Percentiles rank a stretch among this genome's conserved stretches.
Evolutionary conservation across 2,888 invertebrate species (phyloP).

Genomic region (Dascillus cervinus): DNA sequence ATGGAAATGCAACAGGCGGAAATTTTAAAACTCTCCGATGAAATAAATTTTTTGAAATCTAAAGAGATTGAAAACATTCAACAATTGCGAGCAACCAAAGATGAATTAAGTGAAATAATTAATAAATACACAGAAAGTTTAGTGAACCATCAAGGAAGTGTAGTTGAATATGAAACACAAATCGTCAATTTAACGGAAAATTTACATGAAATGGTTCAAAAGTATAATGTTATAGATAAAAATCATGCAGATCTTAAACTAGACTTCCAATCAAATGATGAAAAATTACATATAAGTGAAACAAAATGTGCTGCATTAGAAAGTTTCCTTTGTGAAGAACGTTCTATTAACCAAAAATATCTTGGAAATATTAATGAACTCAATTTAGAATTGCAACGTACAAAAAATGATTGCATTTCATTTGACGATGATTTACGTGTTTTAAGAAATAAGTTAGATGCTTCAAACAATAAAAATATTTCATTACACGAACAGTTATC

Average conservation of each 20-base stretch:
- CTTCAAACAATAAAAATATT: too few relatives aligned
- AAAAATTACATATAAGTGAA: too few relatives aligned
- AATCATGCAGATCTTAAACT: conserved; percentile 10
- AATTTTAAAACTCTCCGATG: conserved; percentile 11
- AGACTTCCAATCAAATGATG: too few relatives aligned
- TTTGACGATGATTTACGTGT: too few relatives aligned
- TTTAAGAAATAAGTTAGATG: too few relatives aligned
- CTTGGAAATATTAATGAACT: too few relatives aligned
- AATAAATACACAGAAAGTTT: conserved; percentile 18
- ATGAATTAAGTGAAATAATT: conserved; percentile 16
- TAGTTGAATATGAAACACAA: conserved; percentile 16
- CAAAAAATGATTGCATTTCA: too few relatives aligned
- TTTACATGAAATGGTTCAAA: conserved; percentile 18
- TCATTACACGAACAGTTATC: too few relatives aligned
- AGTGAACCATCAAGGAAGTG: conserved; percentile 16
- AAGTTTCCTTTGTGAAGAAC: too few relatives aligned
- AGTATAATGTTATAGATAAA: conserved; percentile 17
- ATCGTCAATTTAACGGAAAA: conserved; percentile 20
- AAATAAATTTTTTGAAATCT: conserved; percentile 11
- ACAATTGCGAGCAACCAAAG: conserved; percentile 14
- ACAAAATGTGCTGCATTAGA: too few relatives aligned
- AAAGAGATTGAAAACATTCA: conserved; percentile 13
- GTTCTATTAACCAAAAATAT: too few relatives aligned
- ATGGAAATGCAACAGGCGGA: conserved; percentile 12
- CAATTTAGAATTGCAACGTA: too few relatives aligned